A percentile compares a stretch with the other conserved stretches of the same genome.
Conservation (phyloP, 2,797 vertebrate genomes). For the Semaprochilodus insignis region DNA sequence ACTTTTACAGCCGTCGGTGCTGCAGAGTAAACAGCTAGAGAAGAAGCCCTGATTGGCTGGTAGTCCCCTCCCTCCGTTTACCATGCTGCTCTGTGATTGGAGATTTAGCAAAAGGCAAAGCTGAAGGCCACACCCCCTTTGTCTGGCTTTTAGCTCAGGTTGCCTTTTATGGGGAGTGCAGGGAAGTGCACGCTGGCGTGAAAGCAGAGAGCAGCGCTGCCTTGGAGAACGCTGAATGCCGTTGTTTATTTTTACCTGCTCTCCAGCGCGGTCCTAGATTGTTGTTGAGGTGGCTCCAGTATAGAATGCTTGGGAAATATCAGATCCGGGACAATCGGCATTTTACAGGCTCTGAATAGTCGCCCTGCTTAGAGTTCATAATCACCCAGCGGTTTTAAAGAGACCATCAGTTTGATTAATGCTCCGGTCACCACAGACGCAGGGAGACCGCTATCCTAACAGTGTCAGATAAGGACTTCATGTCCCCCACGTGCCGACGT, state of each 20-base stretch:
- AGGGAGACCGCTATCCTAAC: too few relatives aligned
- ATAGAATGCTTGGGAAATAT: not conserved
- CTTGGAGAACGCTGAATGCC: not conserved
- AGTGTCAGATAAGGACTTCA: too few relatives aligned
- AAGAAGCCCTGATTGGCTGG: slow-evolving; percentile 51
- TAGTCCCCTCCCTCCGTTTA: slow-evolving; percentile 44
- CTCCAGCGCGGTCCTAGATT: slow-evolving; percentile 3
- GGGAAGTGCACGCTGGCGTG: slow-evolving; percentile 7
- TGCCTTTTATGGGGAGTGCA: slow-evolving; percentile 27
- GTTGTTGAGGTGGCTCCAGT: not conserved
- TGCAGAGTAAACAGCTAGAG: slow-evolving; percentile 67
- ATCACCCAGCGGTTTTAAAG: too few relatives aligned
- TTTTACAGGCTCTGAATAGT: too few relatives aligned
- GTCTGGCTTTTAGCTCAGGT: slow-evolving; percentile 1
- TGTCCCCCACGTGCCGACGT: too few relatives aligned
- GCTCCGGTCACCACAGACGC: too few relatives aligned
- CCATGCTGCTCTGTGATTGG: slow-evolving; percentile 13
- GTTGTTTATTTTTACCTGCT: slow-evolving; percentile 38
- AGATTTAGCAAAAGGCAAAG: slow-evolving; percentile 27
- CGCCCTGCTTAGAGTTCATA: too few relatives aligned
- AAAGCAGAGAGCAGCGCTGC: not conserved
- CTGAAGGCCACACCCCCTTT: not conserved
- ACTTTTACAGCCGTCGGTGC: slow-evolving; percentile 15
- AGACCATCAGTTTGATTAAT: too few relatives aligned
- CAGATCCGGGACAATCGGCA: too few relatives aligned